phyloP scores from a whole-genome alignment of 2,113 vertebrate genomes.

The Lates calcarifer region DNA sequence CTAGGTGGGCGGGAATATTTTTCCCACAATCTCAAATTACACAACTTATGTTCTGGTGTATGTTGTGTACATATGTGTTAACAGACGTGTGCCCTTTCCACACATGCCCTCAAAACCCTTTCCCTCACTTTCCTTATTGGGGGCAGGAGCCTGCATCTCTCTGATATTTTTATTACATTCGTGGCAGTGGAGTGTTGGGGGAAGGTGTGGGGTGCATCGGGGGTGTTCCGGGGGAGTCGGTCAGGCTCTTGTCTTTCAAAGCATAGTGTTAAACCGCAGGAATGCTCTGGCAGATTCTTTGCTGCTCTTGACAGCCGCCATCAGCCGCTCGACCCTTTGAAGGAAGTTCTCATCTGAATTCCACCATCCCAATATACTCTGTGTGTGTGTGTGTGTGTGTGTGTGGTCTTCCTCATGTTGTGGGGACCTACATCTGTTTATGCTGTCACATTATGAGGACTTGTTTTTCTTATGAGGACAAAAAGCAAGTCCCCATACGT shows the following conservation, averaged over 20 bases:
- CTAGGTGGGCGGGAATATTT: neutral
- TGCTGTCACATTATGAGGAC: too few relatives aligned
- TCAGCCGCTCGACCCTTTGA: conserved; percentile 40
- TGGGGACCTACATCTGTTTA: too few relatives aligned
- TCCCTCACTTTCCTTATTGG: conserved; percentile 6
- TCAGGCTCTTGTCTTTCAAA: conserved; percentile 57
- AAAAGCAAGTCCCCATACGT: too few relatives aligned
- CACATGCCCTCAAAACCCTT: conserved; percentile 2
- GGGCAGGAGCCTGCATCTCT: conserved; percentile 16
- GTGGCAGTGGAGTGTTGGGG: neutral
- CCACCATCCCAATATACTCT: neutral
- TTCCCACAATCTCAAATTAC: neutral
- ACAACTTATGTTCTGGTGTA: neutral
- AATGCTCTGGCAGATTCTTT: conserved; percentile 66
- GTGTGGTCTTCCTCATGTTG: too few relatives aligned
- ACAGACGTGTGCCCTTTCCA: neutral
- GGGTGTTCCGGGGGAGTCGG: conserved; percentile 21
- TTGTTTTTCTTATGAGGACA: too few relatives aligned
- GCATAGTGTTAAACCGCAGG: conserved; percentile 75
- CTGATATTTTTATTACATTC: conserved; percentile 60
- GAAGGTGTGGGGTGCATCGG: too few relatives aligned
- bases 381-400: neutral
- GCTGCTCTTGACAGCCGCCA: conserved; percentile 39
- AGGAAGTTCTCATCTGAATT: conserved; percentile 11
- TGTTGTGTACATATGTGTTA: neutral